A percentile compares a stretch with the other conserved stretches of the same genome.
Evolutionary conservation across 2,888 invertebrate genomes (phyloP).

Genomic region (Timema podura): DNA sequence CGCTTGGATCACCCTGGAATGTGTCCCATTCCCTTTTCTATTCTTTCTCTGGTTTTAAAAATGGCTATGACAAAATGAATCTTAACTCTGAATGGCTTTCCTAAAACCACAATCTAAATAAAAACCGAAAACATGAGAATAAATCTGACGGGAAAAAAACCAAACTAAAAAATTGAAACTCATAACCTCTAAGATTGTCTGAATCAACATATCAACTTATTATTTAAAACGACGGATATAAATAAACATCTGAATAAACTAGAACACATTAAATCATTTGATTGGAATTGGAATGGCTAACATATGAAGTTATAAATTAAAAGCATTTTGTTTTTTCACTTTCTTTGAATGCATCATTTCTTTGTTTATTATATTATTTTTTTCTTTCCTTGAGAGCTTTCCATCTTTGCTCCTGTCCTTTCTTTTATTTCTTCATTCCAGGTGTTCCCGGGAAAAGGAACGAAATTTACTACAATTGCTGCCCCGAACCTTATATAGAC

Average conservation of each 20-base stretch:
- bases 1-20: conserved; percentile 14
- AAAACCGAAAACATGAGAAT: conserved; percentile 13
- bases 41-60: conserved; percentile 32
- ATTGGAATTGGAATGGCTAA: conserved; percentile 34
- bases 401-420: conserved; percentile 32
- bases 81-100: conserved; percentile 33
- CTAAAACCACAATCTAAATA: conserved; percentile 34
- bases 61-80: conserved; percentile 28
- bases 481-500: conserved; percentile 96
- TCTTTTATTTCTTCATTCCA: conserved; percentile 47
- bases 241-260: conserved; percentile 32
- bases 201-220: background rate
- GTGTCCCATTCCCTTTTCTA: conserved; percentile 26
- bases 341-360: conserved; percentile 31
- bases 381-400: conserved; percentile 29
- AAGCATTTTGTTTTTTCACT: conserved; percentile 31
- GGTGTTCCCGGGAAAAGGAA: conserved; percentile 92
- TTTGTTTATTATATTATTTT: conserved; percentile 27
- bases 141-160: conserved; percentile 10
- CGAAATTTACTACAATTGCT: conserved; percentile 93
- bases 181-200: conserved; percentile 7
- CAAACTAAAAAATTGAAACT: conserved; percentile 9
- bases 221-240: conserved; percentile 28
- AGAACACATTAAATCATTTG: conserved; percentile 32
- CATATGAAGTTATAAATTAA: conserved; percentile 32